A percentile compares a stretch with the other conserved stretches of the same genome.
Evolutionary conservation across 2,888 invertebrate genomes (phyloP).

Genomic region (Meganola albula): DNA sequence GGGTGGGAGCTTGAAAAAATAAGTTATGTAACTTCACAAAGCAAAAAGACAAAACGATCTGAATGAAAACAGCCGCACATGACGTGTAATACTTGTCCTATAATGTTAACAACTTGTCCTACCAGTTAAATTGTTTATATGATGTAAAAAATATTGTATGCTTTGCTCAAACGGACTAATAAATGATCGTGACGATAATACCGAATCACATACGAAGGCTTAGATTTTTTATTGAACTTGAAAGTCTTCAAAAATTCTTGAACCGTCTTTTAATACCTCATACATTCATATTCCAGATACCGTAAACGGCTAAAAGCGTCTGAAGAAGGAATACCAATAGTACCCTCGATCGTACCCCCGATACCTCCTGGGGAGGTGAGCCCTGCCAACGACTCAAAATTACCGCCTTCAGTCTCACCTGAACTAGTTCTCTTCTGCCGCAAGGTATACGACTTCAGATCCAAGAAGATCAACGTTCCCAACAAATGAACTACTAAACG

Average conservation of each 20-base stretch:
- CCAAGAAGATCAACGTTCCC: constrained; percentile 82
- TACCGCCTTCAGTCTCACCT: constrained; percentile 79
- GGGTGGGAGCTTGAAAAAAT: too few species aligned
- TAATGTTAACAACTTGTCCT: too few species aligned
- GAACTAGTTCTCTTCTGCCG: constrained; percentile 97
- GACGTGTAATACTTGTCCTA: too few species aligned
- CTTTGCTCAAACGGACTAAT: too few species aligned
- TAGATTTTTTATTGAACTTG: neutral
- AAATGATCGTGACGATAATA: too few species aligned
- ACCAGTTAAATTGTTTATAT: too few species aligned
- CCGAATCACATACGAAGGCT: too few species aligned
- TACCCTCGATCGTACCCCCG: constrained; percentile 85
- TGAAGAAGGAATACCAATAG: constrained; percentile 85
- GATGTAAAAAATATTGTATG: too few species aligned
- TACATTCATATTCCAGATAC: constrained; percentile 81
- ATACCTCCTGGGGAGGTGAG: constrained; percentile 78
- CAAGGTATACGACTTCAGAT: constrained; percentile 94
- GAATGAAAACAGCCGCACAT: too few species aligned
- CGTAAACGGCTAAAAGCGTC: constrained; percentile 87
- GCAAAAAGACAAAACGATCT: too few species aligned
- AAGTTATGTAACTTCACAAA: too few species aligned
- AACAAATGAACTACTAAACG: constrained; percentile 52
- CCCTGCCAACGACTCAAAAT: constrained; percentile 79
- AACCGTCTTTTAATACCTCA: too few species aligned
- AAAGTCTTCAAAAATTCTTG: neutral